Conservation (phyloP, 2,113 vertebrate species). For the Elaphurus davidianus region DNA sequence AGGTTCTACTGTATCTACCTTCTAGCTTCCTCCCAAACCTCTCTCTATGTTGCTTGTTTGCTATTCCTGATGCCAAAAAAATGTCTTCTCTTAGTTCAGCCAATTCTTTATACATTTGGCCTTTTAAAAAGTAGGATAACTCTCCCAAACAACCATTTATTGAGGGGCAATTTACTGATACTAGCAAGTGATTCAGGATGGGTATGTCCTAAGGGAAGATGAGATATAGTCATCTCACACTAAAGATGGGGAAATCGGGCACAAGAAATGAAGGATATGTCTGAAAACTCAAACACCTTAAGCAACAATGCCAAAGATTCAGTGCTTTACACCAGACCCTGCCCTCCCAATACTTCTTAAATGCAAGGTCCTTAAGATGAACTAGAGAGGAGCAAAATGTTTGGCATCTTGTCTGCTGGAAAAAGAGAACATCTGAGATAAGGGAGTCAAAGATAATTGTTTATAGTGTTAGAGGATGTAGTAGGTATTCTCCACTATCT, state of each 20-base stretch:
- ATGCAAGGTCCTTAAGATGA: not conserved
- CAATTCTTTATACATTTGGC: not conserved
- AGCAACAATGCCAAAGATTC: not conserved
- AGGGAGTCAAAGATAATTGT: not conserved
- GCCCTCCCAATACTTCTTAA: not conserved
- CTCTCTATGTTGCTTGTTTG: not conserved
- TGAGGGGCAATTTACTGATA: not conserved
- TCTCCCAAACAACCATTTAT: not conserved
- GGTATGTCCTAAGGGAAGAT: not conserved
- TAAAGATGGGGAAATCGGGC: not conserved
- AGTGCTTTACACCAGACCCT: not conserved
- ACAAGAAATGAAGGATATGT: not conserved
- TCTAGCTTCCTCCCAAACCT: not conserved
- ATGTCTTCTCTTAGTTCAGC: not conserved
- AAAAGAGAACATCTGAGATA: not conserved
- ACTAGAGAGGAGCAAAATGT: not conserved
- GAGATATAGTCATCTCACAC: not conserved
- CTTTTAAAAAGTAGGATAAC: not conserved
- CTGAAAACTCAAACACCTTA: not conserved
- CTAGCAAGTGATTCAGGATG: not conserved
- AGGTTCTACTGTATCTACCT: not conserved
- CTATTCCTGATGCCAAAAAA: not conserved
- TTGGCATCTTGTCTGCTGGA: not conserved
- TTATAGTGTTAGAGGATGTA: not conserved
- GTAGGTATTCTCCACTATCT: not conserved